Evolutionary conservation across 2,113 vertebrate species (phyloP), one percentile per base, ranked within the genome.

Genomic region (Oceanites oceanicus): DNA sequence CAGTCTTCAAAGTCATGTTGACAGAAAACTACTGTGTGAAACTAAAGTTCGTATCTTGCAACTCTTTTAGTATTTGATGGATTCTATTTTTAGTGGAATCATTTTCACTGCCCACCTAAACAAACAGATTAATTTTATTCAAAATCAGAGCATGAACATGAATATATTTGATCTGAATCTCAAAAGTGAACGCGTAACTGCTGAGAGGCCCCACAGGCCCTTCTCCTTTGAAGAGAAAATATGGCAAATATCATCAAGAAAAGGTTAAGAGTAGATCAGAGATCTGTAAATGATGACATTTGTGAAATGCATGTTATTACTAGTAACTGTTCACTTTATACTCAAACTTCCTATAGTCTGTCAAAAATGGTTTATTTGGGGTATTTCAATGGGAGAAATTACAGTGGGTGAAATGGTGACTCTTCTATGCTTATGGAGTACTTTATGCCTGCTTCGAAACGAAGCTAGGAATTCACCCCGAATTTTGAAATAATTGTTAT

Each of bases 111-210:
- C n/a, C 2, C 6, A 72, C 32, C 76, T 91, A 67, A 84, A 78
- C 21, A 86, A 91, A 76, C 13, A 63, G 34, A 44, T 49, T 67
- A 38, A 78, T 91, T 94, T 94, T 78, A 68, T 74, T 86, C 42
- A 84, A 75, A 87, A 78, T 66, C 38, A 75, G 34, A 75, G 25
- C n/a, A 74, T 18, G 32, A 89, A 77, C 40, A 36, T 18, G 32
- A 89, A 77, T 36, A 36, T 38, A 52, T 19, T 90, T 12, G 49
- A 70, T 71, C 36, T 44, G 44, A 86, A 94, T 84, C 73, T 92
- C 65, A 34, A 45, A 87, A 89, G n/a, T 25, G 32, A 86, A 72
- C 6, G 30, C 4, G 0, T 53, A 90, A 58, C 53, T 80, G n/a
- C 63, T 73, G 47, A 76, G 72, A 45, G 42, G 53, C 55, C 52